Conservation (phyloP, 2,888 invertebrate genomes). For the Coelopa pilipes region DNA sequence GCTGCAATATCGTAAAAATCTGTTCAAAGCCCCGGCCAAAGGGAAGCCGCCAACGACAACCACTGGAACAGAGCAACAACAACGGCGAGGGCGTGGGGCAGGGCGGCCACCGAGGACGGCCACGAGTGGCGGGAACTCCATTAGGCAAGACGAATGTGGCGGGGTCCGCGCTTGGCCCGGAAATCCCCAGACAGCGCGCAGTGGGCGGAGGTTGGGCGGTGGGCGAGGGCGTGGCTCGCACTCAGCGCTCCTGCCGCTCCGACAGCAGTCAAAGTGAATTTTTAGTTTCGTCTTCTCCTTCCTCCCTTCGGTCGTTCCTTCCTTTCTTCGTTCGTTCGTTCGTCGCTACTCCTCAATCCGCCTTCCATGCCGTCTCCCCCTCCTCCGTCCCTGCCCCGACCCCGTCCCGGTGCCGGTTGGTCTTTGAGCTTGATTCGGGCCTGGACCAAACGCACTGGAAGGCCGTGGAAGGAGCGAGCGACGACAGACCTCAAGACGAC, state of each 20-base stretch:
- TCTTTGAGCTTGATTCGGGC: not conserved
- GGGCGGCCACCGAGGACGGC: conserved; percentile 45
- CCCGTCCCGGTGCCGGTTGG: no score
- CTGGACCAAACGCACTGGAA: conserved; percentile 6
- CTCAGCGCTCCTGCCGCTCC: not conserved
- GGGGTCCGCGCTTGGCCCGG: not conserved
- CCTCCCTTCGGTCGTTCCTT: not conserved
- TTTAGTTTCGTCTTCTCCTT: conserved; percentile 15
- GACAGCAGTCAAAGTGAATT: conserved; percentile 20
- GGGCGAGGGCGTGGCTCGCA: no score
- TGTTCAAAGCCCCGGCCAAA: conserved; percentile 46
- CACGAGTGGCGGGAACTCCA: conserved; percentile 43
- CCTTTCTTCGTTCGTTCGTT: not conserved
- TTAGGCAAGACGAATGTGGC: conserved; percentile 25
- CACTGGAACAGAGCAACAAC: conserved; percentile 12
- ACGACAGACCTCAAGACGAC: not conserved
- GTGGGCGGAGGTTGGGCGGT: not conserved
- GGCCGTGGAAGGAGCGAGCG: not conserved
- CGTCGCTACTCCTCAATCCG: no score
- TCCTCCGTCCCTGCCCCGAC: not conserved
- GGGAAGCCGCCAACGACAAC: conserved; percentile 41
- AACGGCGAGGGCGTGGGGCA: conserved; percentile 26
- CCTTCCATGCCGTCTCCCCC: no score
- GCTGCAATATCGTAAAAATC: conserved; percentile 54
- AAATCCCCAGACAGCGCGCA: conserved; percentile 15